phyloP scores from a whole-genome alignment of 2,113 vertebrate genomes.

The Melozone crissalis region DNA sequence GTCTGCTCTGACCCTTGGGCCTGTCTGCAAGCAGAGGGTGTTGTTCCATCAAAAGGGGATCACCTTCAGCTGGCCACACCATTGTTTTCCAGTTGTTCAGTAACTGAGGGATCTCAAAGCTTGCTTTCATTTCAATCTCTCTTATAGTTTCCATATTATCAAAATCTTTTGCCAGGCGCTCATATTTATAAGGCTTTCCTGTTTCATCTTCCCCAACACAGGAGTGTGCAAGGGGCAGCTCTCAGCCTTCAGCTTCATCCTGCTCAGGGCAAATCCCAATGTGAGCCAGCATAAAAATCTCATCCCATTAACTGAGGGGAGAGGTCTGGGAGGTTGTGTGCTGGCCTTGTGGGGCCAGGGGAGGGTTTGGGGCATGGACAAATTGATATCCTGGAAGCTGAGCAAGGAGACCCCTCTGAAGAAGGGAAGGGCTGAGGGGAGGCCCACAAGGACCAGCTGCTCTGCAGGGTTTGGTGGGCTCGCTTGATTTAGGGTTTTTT shows the following conservation, averaged over 20 bases:
- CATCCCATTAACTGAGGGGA: neutral
- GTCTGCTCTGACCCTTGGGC: no score
- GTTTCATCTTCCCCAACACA: no score
- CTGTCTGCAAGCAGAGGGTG: no score
- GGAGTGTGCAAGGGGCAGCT: neutral
- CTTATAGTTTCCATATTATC: no score
- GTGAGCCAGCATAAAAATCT: accelerated
- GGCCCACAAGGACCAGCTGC: neutral
- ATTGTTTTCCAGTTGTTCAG: no score
- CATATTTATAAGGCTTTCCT: no score
- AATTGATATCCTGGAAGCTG: neutral
- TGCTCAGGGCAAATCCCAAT: neutral
- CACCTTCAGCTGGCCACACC: no score
- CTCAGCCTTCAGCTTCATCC: neutral
- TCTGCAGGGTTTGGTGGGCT: neutral
- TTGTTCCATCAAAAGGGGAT: no score
- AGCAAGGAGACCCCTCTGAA: neutral
- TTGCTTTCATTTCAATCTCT: no score
- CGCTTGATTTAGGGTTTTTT: accelerated
- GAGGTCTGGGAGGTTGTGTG: neutral
- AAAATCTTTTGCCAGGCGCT: no score
- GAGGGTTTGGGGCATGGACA: neutral
- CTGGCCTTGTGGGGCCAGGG: neutral
- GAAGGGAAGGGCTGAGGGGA: neutral
- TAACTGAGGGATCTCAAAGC: no score